A percentile compares a stretch with the other conserved stretches of the same genome.
These are phyloP conservation scores for Colostygia pectinataria DNA, from an alignment of 2,888 invertebrate genomes.

Conservation along the genomic window DNA sequence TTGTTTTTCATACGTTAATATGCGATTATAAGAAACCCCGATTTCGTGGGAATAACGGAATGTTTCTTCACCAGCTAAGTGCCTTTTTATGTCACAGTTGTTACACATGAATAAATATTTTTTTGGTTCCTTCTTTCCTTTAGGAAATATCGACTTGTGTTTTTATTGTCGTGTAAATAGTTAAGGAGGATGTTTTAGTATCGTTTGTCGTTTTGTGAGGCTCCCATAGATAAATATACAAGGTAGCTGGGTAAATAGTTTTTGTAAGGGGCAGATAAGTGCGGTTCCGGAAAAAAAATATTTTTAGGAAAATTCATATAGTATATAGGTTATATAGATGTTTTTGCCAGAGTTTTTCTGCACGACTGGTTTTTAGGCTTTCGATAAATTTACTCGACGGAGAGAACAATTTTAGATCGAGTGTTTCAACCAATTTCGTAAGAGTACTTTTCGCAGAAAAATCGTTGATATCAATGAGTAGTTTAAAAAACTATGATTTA, in stretches of 20 bases:
- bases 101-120: slow-evolving; percentile 46
- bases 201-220: slow-evolving; percentile 25
- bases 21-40: slow-evolving; percentile 22
- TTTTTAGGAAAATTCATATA: slow-evolving; percentile 3
- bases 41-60: slow-evolving; percentile 23
- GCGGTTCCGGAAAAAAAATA: background rate
- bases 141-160: slow-evolving; percentile 40
- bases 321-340: background rate
- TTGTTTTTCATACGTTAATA: slow-evolving; percentile 24
- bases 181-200: slow-evolving; percentile 31
- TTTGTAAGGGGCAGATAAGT: slow-evolving; percentile 10
- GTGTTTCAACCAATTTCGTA: no score
- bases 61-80: slow-evolving; percentile 39
- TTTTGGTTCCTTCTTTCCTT: slow-evolving; percentile 33
- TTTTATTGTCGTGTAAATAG: slow-evolving; percentile 41
- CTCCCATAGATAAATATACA: slow-evolving; percentile 25
- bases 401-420: no score
- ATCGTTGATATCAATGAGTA: no score
- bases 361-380: background rate
- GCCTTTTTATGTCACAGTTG: slow-evolving; percentile 42
- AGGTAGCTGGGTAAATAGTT: slow-evolving; percentile 26
- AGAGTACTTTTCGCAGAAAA: no score
- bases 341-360: no score
- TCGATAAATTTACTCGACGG: no score
- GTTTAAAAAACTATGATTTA: no score